Conservation (phyloP, 2,888 invertebrate genomes). For the Erpobdella octoculata region DNA sequence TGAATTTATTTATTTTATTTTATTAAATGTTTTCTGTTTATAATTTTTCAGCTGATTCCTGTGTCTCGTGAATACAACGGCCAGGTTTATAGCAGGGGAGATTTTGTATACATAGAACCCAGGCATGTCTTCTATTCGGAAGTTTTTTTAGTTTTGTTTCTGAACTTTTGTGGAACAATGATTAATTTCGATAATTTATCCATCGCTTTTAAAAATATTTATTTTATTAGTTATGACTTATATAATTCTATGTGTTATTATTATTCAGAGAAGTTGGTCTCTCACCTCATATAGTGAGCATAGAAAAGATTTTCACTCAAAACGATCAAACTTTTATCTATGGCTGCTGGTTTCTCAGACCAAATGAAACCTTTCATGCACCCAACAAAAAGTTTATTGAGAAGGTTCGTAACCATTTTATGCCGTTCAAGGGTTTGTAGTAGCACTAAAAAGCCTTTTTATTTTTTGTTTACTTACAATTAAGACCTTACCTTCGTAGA, state of each 20-base stretch:
- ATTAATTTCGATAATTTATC: too few relatives aligned
- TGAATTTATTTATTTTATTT: too few relatives aligned
- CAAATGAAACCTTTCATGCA: constrained; percentile 90
- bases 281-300: constrained; percentile 65
- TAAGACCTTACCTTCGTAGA: too few relatives aligned
- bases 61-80: constrained; percentile 58
- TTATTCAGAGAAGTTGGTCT: constrained; percentile 45
- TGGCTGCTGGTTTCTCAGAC: constrained; percentile 82
- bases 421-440: too few relatives aligned
- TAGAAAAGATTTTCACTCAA: constrained; percentile 82
- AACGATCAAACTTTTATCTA: constrained; percentile 71
- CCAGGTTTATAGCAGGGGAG: constrained; percentile 70
- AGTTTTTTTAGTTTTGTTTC: too few relatives aligned
- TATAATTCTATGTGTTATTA: too few relatives aligned
- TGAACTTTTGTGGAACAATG: too few relatives aligned
- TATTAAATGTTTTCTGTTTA: too few relatives aligned
- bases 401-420: constrained; percentile 55
- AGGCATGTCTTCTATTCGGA: constrained; percentile 46
- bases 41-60: background rate
- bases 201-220: too few relatives aligned
- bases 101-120: constrained; percentile 75
- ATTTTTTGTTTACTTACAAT: too few relatives aligned
- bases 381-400: constrained; percentile 89
- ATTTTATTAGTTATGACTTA: too few relatives aligned
- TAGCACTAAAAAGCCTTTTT: too few relatives aligned